Percentiles rank a stretch among this genome's conserved stretches.
Evolutionary conservation across 1,140 invertebrate species (phyloP).

Genomic region (Neotoxoptera formosana): DNA sequence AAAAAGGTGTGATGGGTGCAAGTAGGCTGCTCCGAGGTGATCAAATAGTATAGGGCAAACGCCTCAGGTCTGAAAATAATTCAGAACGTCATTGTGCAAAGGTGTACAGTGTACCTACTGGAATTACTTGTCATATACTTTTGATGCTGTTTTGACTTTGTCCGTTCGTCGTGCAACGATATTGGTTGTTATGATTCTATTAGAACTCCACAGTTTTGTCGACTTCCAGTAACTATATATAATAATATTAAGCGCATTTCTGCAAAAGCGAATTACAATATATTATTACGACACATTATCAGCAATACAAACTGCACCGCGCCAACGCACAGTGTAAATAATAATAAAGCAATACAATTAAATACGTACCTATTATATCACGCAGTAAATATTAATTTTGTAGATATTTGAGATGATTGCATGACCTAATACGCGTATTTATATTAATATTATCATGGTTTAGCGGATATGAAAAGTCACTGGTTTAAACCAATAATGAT

Average conservation of each 20-base stretch:
- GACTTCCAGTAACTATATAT: neutral
- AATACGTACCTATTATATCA: neutral
- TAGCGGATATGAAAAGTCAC: neutral
- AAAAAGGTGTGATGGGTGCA: too few relatives aligned
- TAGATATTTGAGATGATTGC: neutral
- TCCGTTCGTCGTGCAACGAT: neutral
- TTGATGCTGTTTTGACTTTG: neutral
- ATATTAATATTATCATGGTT: neutral
- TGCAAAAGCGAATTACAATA: neutral
- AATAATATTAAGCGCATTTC: neutral
- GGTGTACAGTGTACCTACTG: too few relatives aligned
- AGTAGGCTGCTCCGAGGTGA: too few relatives aligned
- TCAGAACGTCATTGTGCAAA: too few relatives aligned
- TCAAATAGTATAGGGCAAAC: too few relatives aligned
- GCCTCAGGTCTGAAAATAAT: too few relatives aligned
- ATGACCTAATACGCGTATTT: neutral
- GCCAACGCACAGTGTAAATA: neutral
- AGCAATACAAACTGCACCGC: neutral
- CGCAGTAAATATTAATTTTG: neutral
- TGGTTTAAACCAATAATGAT: neutral
- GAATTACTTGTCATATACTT: too few relatives aligned
- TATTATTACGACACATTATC: neutral
- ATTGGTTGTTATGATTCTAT: neutral
- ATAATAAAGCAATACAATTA: neutral
- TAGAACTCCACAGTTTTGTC: neutral